Conservation (phyloP, 2,888 invertebrate species). For the Drosophila prolongata region DNA sequence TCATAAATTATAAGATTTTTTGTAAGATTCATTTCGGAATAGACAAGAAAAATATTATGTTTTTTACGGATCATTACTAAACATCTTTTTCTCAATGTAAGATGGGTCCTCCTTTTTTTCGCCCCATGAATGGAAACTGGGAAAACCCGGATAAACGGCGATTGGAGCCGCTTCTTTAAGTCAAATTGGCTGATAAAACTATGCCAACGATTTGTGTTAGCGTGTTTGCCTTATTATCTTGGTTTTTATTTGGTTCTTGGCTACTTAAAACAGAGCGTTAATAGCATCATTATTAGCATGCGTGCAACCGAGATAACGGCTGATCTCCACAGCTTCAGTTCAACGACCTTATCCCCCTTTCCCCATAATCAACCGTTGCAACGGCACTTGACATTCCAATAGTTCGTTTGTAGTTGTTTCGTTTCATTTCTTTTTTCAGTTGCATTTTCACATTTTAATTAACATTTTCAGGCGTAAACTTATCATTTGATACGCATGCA, state of each 20-base stretch:
- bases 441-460: conserved; percentile 77
- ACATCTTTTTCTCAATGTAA: not conserved
- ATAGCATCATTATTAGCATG: conserved; percentile 52
- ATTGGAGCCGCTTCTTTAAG: conserved; percentile 1
- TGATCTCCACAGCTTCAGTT: conserved; percentile 7
- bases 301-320: not conserved
- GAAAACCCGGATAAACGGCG: conserved; percentile 5
- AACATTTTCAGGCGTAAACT: conserved; percentile 77
- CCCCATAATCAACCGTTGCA: conserved; percentile 6
- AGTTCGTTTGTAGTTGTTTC: conserved; percentile 20
- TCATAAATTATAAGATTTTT: too few species aligned
- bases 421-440: conserved; percentile 24
- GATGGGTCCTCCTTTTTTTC: conserved; percentile 6
- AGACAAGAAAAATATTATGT: too few species aligned
- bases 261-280: conserved; percentile 68
- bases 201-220: conserved; percentile 22
- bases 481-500: conserved; percentile 69
- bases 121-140: conserved; percentile 3
- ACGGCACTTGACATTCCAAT: conserved; percentile 15
- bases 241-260: conserved; percentile 46
- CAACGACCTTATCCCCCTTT: conserved; percentile 9
- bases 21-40: too few species aligned
- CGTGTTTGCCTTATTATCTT: conserved; percentile 24
- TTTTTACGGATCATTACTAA: too few species aligned
- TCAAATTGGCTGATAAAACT: conserved; percentile 8